Percentiles rank a stretch among this genome's conserved stretches.
phyloP scores from a whole-genome alignment of 2,888 invertebrate genomes.

The Agonopterix arenella region DNA sequence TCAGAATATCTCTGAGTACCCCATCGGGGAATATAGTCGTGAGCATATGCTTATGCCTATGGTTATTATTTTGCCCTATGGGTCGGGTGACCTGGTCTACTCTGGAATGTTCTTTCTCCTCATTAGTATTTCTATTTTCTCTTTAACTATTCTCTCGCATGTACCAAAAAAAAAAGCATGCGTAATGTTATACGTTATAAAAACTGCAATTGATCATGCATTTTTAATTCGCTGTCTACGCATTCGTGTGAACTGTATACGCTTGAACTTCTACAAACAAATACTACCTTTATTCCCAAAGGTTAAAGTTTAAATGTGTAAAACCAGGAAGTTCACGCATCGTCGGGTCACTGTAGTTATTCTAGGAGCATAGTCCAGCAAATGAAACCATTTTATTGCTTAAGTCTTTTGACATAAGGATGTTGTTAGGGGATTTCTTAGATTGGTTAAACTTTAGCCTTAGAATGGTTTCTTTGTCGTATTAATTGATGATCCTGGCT shows the following conservation, averaged over 20 bases:
- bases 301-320: neutral
- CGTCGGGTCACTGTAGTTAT: slow-evolving; percentile 1
- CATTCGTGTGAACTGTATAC: slow-evolving; percentile 1
- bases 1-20: too few species aligned
- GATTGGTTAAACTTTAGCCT: neutral
- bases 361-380: too few species aligned
- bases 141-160: too few species aligned
- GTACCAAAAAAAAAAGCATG: too few species aligned
- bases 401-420: too few species aligned
- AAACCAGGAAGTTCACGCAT: slow-evolving; percentile 13
- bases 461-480: neutral
- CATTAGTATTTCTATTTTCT: too few species aligned
- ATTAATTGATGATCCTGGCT: neutral
- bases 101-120: neutral
- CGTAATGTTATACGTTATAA: neutral
- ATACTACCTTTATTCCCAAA: neutral
- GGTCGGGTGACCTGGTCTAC: neutral
- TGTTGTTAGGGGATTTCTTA: too few species aligned
- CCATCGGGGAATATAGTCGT: too few species aligned
- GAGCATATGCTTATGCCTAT: too few species aligned
- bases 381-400: too few species aligned
- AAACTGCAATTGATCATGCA: neutral
- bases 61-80: neutral
- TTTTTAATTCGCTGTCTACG: neutral
- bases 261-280: neutral